A percentile compares a stretch with the other conserved stretches of the same genome.
Evolutionary conservation across 2,888 invertebrate species (phyloP).

Genomic region (Diachrysia chrysitis): DNA sequence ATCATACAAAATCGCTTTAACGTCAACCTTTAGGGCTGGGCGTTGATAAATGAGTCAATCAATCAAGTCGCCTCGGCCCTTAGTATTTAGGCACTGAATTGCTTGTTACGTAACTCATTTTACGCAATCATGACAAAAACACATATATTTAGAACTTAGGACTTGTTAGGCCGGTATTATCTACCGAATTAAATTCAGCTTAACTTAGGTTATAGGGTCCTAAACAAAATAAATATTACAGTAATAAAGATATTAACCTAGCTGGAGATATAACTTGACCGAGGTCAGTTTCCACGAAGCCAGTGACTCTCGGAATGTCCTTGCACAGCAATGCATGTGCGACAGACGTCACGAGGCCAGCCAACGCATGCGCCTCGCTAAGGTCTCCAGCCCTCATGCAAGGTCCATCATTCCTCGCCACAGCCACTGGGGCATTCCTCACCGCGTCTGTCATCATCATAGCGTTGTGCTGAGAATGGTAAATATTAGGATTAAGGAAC

Average conservation of each 20-base stretch:
- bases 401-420: constrained; percentile 68
- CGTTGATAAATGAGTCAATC: constrained; percentile 51
- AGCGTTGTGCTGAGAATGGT: constrained; percentile 73
- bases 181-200: background rate
- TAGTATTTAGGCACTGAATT: constrained; percentile 19
- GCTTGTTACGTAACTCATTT: constrained; percentile 25
- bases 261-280: constrained; percentile 80
- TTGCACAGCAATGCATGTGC: constrained; percentile 79
- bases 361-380: constrained; percentile 84
- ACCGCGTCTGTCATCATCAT: constrained; percentile 79
- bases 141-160: too few species aligned
- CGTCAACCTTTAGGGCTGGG: constrained; percentile 22
- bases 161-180: background rate
- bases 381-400: constrained; percentile 75
- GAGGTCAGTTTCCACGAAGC: constrained; percentile 80
- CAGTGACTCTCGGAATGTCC: constrained; percentile 77
- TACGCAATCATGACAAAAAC: constrained; percentile 16
- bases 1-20: constrained; percentile 19
- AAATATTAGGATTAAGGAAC: constrained; percentile 23
- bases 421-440: constrained; percentile 69
- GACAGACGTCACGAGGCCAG: constrained; percentile 79
- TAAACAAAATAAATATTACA: background rate
- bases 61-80: constrained; percentile 43
- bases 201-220: too few species aligned
- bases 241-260: constrained; percentile 65